A percentile compares a stretch with the other conserved stretches of the same genome.
These are phyloP conservation scores for Baccha elongata DNA, from an alignment of 2,888 invertebrate genomes.

Conservation along the genomic window DNA sequence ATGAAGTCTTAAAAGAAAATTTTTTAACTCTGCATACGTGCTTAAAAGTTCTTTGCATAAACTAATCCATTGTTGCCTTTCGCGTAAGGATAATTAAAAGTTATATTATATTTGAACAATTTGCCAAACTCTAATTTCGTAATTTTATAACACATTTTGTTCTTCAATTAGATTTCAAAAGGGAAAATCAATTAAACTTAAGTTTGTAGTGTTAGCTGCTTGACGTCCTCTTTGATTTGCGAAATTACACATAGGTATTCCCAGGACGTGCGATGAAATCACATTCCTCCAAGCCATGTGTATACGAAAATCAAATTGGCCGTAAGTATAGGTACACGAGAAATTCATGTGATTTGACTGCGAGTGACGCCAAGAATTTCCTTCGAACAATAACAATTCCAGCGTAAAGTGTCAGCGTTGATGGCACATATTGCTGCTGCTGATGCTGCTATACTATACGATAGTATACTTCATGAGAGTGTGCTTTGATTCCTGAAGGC, in stretches of 20 bases:
- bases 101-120: constrained; percentile 2
- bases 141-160: constrained; percentile 42
- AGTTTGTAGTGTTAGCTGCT: neutral
- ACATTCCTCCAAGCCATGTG: neutral
- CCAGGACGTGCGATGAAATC: constrained; percentile 1
- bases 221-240: constrained; percentile 16
- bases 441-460: neutral
- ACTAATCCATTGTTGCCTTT: neutral
- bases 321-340: constrained; percentile 32
- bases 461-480: constrained; percentile 29
- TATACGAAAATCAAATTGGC: neutral
- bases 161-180: constrained; percentile 37
- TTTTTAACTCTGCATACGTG: too few species aligned
- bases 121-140: constrained; percentile 23
- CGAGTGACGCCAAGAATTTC: constrained; percentile 11
- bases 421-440: neutral
- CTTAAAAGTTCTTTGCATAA: constrained; percentile 5
- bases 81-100: constrained; percentile 30
- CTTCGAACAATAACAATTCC: constrained; percentile 7
- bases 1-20: too few species aligned
- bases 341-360: constrained; percentile 31
- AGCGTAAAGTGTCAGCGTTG: constrained; percentile 8
- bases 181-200: constrained; percentile 55
- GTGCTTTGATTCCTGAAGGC: constrained; percentile 25
- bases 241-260: neutral